Base-by-base conservation (phyloP, 2,797 vertebrate genomes). In the Rhynchotus rufescens region DNA sequence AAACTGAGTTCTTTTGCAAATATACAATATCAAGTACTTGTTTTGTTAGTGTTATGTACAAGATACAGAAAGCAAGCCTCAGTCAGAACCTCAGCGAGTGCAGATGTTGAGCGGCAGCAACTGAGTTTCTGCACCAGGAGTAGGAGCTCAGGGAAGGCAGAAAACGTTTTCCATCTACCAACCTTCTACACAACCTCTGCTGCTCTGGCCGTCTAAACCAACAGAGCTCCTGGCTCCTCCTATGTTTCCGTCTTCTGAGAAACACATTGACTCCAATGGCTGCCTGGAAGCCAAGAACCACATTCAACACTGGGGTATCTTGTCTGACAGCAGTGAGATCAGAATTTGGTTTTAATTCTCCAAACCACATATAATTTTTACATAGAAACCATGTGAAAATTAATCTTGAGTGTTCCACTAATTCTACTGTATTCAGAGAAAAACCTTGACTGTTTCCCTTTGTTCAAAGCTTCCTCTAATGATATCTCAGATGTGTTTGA, bases 291-390 rank as follows among this genome's bases (percentile, higher is more conserved):
- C 93, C 89, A 94, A 86, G 67, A 95, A 65, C 67, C 91, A 77
- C 87, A 92, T 86, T 84, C 32, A 85, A 81, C 83, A 64, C 80
- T 84, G 57, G 28, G n/a, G 47, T 95, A 93, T 95, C 93, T 87
- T 82, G 62, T 85, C 84, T 85, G 84, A 78, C 92, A 94, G 91
- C 85, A 92, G 52, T 89, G 91, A 95, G 87, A 94, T 91, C 95
- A 95, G 87, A 67, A 79, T 82, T 95, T 95, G 94, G 87, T 91
- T 91, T 81, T 74, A 81, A 61, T 91, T 77, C 80, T 61, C 57
- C 85, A 86, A 88, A 92, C 80, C 1, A 0, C 30, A 71, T 74
- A 88, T 26, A 4, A 59, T 65, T 95, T 88, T 88, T 79, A 81
- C 85, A 74, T 19, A 65, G 34, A 28, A 67, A 91, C 60, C 26